Evolutionary conservation across 2,888 invertebrate species (phyloP).

Genomic region (Cheilosia variabilis): DNA sequence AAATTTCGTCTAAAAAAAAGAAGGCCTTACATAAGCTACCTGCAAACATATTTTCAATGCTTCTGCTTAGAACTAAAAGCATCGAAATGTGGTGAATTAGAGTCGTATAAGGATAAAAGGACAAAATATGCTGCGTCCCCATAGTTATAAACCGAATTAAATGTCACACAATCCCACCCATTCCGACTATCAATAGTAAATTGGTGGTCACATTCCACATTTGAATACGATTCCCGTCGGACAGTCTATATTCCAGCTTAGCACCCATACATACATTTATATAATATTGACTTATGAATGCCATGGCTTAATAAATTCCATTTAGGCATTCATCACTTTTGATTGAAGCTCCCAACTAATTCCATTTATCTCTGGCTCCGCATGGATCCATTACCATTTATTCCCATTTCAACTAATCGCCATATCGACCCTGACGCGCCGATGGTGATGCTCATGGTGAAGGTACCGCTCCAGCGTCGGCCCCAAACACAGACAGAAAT

Average conservation of each 20-base stretch:
- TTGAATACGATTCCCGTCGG: neutral
- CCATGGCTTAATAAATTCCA: conserved; percentile 28
- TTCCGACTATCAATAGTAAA: too few relatives aligned
- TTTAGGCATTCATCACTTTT: conserved; percentile 29
- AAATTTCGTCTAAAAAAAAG: too few relatives aligned
- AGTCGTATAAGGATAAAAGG: too few relatives aligned
- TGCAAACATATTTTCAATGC: too few relatives aligned
- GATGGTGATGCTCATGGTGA: neutral
- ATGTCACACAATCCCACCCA: too few relatives aligned
- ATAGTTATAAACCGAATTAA: too few relatives aligned
- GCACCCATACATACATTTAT: neutral
- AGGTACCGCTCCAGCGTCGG: conserved; percentile 6
- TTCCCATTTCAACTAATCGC: conserved; percentile 48
- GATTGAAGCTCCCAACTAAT: conserved; percentile 35
- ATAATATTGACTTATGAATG: conserved; percentile 14
- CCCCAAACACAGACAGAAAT: conserved; percentile 45
- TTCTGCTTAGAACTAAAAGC: too few relatives aligned
- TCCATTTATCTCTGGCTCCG: conserved; percentile 21
- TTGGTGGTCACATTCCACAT: too few relatives aligned
- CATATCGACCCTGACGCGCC: neutral
- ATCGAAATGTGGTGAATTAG: too few relatives aligned
- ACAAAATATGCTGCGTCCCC: too few relatives aligned
- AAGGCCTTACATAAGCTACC: too few relatives aligned
- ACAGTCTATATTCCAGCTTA: neutral
- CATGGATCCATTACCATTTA: conserved; percentile 47